Evolutionary conservation across 2,113 vertebrate genomes (phyloP), one percentile per base, ranked within the genome.

Genomic region (Chrysochloris asiatica): DNA sequence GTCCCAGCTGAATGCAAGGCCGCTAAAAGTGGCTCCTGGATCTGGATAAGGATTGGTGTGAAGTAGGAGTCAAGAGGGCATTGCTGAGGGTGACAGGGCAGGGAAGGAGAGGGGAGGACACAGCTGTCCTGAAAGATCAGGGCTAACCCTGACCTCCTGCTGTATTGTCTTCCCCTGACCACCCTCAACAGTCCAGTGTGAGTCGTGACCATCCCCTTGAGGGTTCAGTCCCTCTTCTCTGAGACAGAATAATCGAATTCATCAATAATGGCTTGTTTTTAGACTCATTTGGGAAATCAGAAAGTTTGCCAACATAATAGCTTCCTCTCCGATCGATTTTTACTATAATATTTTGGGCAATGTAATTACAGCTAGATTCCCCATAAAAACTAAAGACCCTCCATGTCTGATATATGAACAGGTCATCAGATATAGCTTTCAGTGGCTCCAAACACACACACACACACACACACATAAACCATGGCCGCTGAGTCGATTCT

Each of bases 191-290:
- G 24, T 9, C 47, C 6, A 67, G 8, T 6, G 13, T 1, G 5
- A 33, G 26, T 56, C 17, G 3, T 10, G 0, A 41, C 69, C 11
- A 1, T n/a, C 81, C 92, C 83, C 61, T 3, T 3, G 47, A 43
- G 90, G 43, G 10, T 22, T 19, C 72, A 24, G 0, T 73, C 59
- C n/a, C 72, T 52, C 87, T 90, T 88, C 65, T 93, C 52, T 33
- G 59, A 88, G 87, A 95, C 24, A 19, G 48, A 95, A 90, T 92
- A 93, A 95, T 93, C 65, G 83, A 48, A 73, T 92, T 91, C 95
- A 96, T 96, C 90, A 95, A 92, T 95, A 96, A 94, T 73, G 88
- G 90, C 93, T 95, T 80, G 24, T 61, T 88, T n/a, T 86, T 75
- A 80, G 83, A 82, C 63, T 95, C 83, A 88, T 90, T 93, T 90